These are phyloP conservation scores for Rhynchopsitta pachyrhyncha DNA, from an alignment of 2,113 vertebrate species.

Conservation along the genomic window DNA sequence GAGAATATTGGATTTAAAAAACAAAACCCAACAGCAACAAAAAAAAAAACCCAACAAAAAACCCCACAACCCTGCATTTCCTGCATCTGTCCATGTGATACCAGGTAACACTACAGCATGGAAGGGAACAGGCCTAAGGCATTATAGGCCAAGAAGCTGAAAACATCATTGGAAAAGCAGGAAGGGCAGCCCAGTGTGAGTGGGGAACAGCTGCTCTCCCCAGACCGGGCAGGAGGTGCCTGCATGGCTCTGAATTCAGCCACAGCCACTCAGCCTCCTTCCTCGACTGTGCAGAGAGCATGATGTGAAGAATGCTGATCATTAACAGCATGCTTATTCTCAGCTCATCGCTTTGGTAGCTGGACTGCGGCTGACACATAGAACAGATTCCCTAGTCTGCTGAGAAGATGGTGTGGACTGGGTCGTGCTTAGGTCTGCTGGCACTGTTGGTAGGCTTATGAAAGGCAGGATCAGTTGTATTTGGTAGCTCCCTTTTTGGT, in stretches of 20 bases:
- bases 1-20: constrained; percentile 63
- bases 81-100: constrained; percentile 55
- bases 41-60: neutral
- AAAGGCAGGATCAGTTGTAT: neutral
- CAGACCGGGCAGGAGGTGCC: neutral
- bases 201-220: neutral
- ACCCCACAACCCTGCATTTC: neutral
- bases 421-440: neutral
- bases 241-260: neutral
- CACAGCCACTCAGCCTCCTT: neutral
- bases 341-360: neutral
- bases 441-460: neutral
- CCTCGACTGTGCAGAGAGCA: neutral
- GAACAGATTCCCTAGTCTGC: neutral
- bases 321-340: neutral
- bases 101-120: constrained; percentile 54
- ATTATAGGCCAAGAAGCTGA: constrained; percentile 8
- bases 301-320: neutral
- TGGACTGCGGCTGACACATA: neutral
- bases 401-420: neutral
- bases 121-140: neutral
- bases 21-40: neutral
- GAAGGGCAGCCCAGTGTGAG: neutral
- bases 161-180: neutral
- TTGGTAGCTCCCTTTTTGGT: neutral